Base-by-base conservation (phyloP, 2,888 invertebrate genomes). In the Xestia ashworthii region DNA sequence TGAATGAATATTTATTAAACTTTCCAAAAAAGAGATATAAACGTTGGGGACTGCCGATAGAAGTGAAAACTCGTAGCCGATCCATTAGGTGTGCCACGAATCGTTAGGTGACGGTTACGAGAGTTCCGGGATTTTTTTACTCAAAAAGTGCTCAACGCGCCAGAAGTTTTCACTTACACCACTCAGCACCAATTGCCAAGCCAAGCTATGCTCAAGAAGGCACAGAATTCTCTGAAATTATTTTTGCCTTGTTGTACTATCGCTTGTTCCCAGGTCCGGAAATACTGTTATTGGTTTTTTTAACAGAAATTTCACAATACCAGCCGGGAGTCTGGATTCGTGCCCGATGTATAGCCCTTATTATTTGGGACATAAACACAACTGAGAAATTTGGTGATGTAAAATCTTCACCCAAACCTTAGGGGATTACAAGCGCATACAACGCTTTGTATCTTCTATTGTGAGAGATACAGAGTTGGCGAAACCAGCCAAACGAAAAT, bases 1-100 rank as follows among this genome's bases (percentile, higher is more conserved):
- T 62, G 4, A 80, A 86, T 81, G 22, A 16, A 71, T 41, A 62
- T 32, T 1, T 14, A 53, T 46, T 38, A 19, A 58, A n/a, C 5
- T 16, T 3, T 12, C 1, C 5, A 22, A 64, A 60, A 4, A 1
- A 11, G 0, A 22, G 22, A 55, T 38, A 60, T 32, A 9, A 32
- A 32, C 32, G 1, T 32, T 32, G 32, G 32, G 32, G 3, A 32
- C 32, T 2, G 32, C 3, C 32, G 32, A 32, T 32, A 32, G 32
- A 3, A 32, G 32, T 32, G 32, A 32, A 32, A 32, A 32, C n/a
- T n/a, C n/a, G n/a, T n/a, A n/a, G n/a, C n/a, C n/a, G n/a, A n/a
- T n/a, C n/a, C n/a, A n/a, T n/a, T n/a, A n/a, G n/a, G n/a, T n/a
- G n/a, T n/a, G n/a, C n/a, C n/a, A n/a, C n/a, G n/a, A n/a, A n/a